These are phyloP conservation scores for roundworm (Caenorhabditis elegans) DNA, from an alignment of 1,140 invertebrate genomes.

Conservation along the genomic window DNA sequence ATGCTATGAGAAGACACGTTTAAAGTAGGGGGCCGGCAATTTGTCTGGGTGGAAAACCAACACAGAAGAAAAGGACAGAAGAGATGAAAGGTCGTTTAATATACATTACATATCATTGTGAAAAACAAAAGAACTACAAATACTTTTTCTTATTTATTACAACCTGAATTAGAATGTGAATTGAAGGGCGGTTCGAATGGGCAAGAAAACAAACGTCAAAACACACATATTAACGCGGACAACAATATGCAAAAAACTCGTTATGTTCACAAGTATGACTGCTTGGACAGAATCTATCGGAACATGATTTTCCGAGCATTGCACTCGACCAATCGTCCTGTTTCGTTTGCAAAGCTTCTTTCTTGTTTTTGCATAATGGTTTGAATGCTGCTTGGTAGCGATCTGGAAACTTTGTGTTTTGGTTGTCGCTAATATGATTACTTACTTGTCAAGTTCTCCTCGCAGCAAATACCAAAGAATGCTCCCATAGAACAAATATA, in stretches of 20 bases:
- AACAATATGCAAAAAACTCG: conserved; percentile 40
- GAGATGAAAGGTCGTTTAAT: too few species aligned
- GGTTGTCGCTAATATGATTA: too few species aligned
- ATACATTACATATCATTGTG: too few species aligned
- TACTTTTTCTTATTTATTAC: too few species aligned
- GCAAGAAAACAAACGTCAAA: background rate
- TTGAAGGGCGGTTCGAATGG: background rate
- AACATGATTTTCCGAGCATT: conserved; percentile 40
- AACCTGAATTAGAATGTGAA: background rate
- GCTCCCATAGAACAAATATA: conserved; percentile 29
- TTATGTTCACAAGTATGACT: conserved; percentile 29
- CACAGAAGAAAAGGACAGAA: background rate
- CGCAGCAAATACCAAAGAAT: conserved; percentile 35
- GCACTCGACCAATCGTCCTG: background rate
- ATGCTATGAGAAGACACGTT: background rate
- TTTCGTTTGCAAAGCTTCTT: background rate
- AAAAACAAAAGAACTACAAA: too few species aligned
- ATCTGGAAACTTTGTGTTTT: background rate
- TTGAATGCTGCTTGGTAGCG: background rate
- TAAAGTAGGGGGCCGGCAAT: background rate
- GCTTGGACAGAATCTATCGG: conserved; percentile 40
- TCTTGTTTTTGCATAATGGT: background rate
- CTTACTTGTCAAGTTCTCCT: background rate
- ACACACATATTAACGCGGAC: background rate
- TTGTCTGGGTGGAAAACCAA: background rate